Conservation (phyloP, 1,140 invertebrate species). For the Heliothis virescens region DNA sequence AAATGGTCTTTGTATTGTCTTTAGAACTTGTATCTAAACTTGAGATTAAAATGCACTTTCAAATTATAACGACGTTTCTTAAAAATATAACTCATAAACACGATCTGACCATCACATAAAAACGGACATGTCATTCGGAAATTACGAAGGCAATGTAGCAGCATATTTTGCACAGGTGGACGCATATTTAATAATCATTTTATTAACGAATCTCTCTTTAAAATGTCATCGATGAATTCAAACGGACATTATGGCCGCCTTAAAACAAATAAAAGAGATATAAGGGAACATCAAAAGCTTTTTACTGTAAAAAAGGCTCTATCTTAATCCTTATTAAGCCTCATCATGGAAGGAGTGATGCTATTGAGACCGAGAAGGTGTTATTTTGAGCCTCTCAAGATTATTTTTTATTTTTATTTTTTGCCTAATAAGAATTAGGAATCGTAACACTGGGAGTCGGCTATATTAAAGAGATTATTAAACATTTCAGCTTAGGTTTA, state of each 20-base stretch:
- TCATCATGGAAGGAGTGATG: conserved; percentile 73
- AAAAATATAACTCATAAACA: too few species aligned
- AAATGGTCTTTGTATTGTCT: too few species aligned
- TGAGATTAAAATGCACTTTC: too few species aligned
- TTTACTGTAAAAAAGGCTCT: conserved; percentile 81
- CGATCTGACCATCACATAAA: not conserved
- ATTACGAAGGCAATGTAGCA: conserved; percentile 6
- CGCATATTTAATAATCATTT: conserved; percentile 1
- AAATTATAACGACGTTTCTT: too few species aligned
- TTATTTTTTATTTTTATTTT: conserved; percentile 74
- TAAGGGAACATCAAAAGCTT: conserved; percentile 80
- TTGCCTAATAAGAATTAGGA: conserved; percentile 60
- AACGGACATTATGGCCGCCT: conserved; percentile 55
- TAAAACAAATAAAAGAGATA: conserved; percentile 69
- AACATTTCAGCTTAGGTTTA: conserved; percentile 36
- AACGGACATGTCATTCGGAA: not conserved
- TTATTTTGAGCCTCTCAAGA: conserved; percentile 79
- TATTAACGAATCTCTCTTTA: conserved; percentile 33
- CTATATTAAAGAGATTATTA: conserved; percentile 69
- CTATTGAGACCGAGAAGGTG: conserved; percentile 77
- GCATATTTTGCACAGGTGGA: not conserved
- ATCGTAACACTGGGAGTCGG: conserved; percentile 74
- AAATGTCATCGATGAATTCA: conserved; percentile 53
- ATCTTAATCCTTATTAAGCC: conserved; percentile 85
- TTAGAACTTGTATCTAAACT: too few species aligned